Evolutionary conservation across 2,797 vertebrate species (phyloP).

Genomic region (Urocyon cinereoargenteus): DNA sequence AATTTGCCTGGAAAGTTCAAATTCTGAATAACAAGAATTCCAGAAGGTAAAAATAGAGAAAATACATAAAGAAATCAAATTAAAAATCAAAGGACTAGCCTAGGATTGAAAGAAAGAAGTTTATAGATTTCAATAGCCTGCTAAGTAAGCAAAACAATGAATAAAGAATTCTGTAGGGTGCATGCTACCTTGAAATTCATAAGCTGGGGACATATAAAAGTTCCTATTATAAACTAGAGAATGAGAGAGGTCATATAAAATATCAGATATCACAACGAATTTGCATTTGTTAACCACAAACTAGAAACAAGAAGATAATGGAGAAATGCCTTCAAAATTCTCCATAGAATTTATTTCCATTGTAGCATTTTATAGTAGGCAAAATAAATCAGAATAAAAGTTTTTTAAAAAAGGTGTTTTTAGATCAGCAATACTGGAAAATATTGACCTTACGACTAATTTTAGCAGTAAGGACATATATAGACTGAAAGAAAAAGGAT

Average conservation of each 20-base stretch:
- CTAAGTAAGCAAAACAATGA: neutral
- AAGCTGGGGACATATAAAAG: neutral
- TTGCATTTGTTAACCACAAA: neutral
- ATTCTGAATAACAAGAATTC: neutral
- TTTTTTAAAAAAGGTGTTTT: neutral
- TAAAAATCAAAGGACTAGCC: neutral
- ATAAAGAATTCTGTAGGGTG: neutral
- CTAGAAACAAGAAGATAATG: neutral
- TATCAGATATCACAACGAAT: neutral
- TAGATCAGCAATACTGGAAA: neutral
- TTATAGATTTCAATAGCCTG: neutral
- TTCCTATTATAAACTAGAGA: neutral
- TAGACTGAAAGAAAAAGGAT: neutral
- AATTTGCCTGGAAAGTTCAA: neutral
- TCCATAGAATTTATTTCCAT: neutral
- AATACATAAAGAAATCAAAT: neutral
- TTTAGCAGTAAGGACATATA: neutral
- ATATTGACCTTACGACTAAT: neutral
- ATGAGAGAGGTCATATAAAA: neutral
- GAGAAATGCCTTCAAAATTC: neutral
- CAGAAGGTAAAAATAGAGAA: neutral
- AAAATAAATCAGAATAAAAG: neutral
- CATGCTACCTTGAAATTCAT: neutral
- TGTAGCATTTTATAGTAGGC: neutral
- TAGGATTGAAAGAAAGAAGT: neutral